These are phyloP conservation scores for Telmatochromis sp. DNA, from an alignment of 2,113 vertebrate genomes.

Conservation along the genomic window DNA sequence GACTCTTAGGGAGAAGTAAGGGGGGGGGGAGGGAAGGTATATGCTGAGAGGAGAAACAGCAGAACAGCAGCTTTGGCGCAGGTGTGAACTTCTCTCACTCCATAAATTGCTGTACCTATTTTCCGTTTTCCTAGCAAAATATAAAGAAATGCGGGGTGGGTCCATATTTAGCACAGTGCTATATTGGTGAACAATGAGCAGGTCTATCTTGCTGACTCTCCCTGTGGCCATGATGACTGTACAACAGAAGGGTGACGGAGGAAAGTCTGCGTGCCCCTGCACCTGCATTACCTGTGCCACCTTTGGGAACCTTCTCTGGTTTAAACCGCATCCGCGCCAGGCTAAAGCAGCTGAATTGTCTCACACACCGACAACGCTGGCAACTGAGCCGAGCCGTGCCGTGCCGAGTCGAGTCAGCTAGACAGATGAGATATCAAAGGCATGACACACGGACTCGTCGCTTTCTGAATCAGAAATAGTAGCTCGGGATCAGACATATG, in stretches of 20 bases:
- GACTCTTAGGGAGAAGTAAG: not conserved
- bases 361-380: not conserved
- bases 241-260: not conserved
- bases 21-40: fast-evolving
- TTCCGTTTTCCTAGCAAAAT: not conserved
- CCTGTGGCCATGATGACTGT: not conserved
- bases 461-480: not conserved
- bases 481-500: not conserved
- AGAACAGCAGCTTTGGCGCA: not conserved
- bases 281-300: not conserved
- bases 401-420: not conserved
- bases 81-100: not conserved
- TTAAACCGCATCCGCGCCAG: not conserved
- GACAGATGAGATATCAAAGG: not conserved
- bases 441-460: not conserved
- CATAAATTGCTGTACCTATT: not conserved
- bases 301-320: not conserved
- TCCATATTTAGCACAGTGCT: not conserved
- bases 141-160: not conserved
- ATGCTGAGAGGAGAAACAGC: not conserved
- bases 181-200: not conserved
- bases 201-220: not conserved
- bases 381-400: not conserved
- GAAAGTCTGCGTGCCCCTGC: not conserved
- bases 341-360: not conserved